phyloP scores from a whole-genome alignment of 2,888 invertebrate genomes.

The Drosophila nigricruria region DNA sequence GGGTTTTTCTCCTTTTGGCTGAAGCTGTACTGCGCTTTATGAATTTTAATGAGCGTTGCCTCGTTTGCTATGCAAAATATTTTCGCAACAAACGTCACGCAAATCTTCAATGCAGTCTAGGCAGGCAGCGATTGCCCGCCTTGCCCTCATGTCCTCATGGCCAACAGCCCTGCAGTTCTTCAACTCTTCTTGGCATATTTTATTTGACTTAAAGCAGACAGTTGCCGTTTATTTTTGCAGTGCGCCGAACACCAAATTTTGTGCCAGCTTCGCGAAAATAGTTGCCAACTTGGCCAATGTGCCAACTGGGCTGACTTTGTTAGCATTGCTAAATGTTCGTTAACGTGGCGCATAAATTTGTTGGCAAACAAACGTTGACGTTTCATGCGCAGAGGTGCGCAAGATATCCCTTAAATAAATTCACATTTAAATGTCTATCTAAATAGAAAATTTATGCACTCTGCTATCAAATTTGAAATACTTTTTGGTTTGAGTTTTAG shows the following conservation, averaged over 20 bases:
- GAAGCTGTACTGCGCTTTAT: constrained; percentile 52
- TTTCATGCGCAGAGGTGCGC: not conserved
- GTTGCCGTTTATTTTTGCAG: constrained; percentile 36
- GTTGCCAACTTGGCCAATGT: constrained; percentile 68
- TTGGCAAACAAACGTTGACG: constrained; percentile 68
- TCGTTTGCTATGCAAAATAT: constrained; percentile 69
- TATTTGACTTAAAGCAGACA: constrained; percentile 48
- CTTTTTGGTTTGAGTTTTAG: no score
- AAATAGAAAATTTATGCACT: constrained; percentile 3
- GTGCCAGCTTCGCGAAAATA: constrained; percentile 46
- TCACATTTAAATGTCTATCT: constrained; percentile 39
- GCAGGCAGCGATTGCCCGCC: constrained; percentile 7
- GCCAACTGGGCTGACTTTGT: constrained; percentile 64
- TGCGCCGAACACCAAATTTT: constrained; percentile 34
- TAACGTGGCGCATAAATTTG: constrained; percentile 75
- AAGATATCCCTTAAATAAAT: constrained; percentile 47
- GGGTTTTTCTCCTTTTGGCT: constrained; percentile 17
- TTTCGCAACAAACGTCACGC: constrained; percentile 61
- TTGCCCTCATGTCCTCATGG: not conserved
- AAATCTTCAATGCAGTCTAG: constrained; percentile 54
- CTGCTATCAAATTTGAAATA: not conserved
- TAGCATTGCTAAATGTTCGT: constrained; percentile 74
- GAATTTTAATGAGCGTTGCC: constrained; percentile 75
- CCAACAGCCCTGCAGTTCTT: not conserved
- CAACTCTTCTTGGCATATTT: constrained; percentile 43